Conservation (phyloP, 2,888 invertebrate species). For the Ochropleura plecta region DNA sequence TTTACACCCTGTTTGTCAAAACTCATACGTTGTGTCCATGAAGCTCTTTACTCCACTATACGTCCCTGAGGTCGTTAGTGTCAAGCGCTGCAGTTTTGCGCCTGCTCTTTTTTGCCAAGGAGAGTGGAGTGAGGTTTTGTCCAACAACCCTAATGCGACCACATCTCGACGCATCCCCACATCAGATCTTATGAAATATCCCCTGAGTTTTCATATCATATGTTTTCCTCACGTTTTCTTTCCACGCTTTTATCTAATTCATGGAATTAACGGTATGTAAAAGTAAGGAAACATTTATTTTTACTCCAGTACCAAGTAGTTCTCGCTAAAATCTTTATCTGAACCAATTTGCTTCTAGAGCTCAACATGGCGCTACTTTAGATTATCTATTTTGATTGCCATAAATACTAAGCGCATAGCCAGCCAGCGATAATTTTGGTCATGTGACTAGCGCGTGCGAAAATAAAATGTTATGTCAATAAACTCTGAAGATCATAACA, state of each 20-base stretch:
- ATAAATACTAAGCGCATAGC: slow-evolving; percentile 1
- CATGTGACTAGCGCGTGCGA: neutral
- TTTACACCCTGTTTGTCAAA: too few species aligned
- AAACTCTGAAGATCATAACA: slow-evolving; percentile 14
- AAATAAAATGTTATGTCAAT: slow-evolving; percentile 17
- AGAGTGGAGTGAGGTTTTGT: too few species aligned
- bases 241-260: neutral
- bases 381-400: slow-evolving; percentile 29
- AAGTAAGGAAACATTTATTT: slow-evolving; percentile 6
- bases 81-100: too few species aligned
- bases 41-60: too few species aligned
- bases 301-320: slow-evolving; percentile 4
- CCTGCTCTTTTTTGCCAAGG: too few species aligned
- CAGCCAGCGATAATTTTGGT: neutral
- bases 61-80: too few species aligned
- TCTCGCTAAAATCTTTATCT: slow-evolving; percentile 44
- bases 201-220: too few species aligned
- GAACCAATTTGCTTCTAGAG: slow-evolving; percentile 15
- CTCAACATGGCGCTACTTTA: slow-evolving; percentile 47
- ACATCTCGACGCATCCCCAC: too few species aligned
- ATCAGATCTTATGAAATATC: too few species aligned
- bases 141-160: too few species aligned
- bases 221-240: neutral
- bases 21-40: too few species aligned
- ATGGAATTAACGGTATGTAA: neutral